Evolutionary conservation across 2,113 vertebrate genomes (phyloP).

Genomic region (Misgurnus mizolepis): DNA sequence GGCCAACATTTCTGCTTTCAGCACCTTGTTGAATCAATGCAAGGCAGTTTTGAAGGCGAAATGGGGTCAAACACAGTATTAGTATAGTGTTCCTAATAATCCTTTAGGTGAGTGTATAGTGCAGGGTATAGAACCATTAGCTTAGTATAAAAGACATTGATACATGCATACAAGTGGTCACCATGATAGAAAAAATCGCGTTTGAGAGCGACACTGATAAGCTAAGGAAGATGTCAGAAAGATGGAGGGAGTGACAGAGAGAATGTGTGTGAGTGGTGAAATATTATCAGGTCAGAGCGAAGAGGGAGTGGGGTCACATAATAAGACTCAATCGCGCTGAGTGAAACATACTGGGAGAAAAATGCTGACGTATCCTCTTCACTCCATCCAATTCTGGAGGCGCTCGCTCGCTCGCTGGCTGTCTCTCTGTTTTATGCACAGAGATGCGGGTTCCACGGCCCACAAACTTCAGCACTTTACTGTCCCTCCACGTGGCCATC

Average conservation of each 20-base stretch:
- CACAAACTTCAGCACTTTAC: constrained; percentile 73
- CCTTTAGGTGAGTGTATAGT: background rate
- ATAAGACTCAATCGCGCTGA: constrained; percentile 59
- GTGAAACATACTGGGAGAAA: constrained; percentile 52
- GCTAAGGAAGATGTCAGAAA: constrained; percentile 32
- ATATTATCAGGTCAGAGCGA: constrained; percentile 57
- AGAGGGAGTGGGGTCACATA: constrained; percentile 56
- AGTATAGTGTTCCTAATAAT: too few species aligned
- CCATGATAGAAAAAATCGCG: background rate
- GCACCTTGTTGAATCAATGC: too few species aligned
- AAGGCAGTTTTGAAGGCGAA: too few species aligned
- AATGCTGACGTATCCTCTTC: constrained; percentile 54
- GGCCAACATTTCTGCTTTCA: too few species aligned
- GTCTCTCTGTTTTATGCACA: constrained; percentile 62
- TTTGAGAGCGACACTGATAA: background rate
- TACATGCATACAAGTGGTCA: background rate
- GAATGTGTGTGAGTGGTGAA: constrained; percentile 49
- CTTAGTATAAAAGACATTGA: background rate
- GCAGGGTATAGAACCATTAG: background rate
- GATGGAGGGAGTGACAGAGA: constrained; percentile 19
- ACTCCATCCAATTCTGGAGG: constrained; percentile 48
- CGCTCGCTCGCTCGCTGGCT: constrained; percentile 15
- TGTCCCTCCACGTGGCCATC: constrained; percentile 61
- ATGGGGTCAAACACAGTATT: too few species aligned
- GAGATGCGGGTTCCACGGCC: constrained; percentile 68